Evolutionary conservation across 2,113 vertebrate species (phyloP), one percentile per base, ranked within the genome.

Genomic region (Antechinus flavipes): DNA sequence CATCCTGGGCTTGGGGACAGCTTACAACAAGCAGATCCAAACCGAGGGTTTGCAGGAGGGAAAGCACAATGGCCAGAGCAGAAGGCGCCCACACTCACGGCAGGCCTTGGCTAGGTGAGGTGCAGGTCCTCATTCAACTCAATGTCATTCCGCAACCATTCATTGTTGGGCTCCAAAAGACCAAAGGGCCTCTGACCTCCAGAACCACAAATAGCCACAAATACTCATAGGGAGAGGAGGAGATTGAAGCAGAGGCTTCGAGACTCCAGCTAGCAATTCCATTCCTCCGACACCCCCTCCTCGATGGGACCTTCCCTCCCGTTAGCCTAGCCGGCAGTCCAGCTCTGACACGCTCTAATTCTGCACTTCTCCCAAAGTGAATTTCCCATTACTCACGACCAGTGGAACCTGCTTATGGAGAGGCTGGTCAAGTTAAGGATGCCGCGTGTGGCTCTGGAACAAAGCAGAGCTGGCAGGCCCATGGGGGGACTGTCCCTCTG

Each of bases 401-500:
- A 96, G 55, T 95, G 92, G 94, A 95, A 96, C 94, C 96, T 92
- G 95, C 96, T 92, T 95, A 95, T 92, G 92, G 96, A 91, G 95
- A 93, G 96, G 96, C 52, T 96, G 93, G 97, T 96, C 97, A 95
- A 97, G 94, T 94, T 92, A 96, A 91, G 97, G 97, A 94, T 95
- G 54, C 84, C 84, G 93, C 95, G 55, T 96, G 95, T 97, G 92
- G 94, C 95, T 95, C 97, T 97, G 96, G 97, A 97, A 97, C 93
- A 97, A 97, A 97, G 97, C 90, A 95, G 97, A 96, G 94, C 94
- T 93, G 97, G 95, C 93, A 96, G 97, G 97, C 96, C 97, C 93
- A 96, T 96, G 93, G 92, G 96, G 95, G 96, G 97, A 97, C 6
- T 42, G 49, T 93, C 95, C 93, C 96, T 97, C 97, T 98, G 98